Evolutionary conservation across 2,797 vertebrate species (phyloP).

Genomic region (Sebastes oblongus): DNA sequence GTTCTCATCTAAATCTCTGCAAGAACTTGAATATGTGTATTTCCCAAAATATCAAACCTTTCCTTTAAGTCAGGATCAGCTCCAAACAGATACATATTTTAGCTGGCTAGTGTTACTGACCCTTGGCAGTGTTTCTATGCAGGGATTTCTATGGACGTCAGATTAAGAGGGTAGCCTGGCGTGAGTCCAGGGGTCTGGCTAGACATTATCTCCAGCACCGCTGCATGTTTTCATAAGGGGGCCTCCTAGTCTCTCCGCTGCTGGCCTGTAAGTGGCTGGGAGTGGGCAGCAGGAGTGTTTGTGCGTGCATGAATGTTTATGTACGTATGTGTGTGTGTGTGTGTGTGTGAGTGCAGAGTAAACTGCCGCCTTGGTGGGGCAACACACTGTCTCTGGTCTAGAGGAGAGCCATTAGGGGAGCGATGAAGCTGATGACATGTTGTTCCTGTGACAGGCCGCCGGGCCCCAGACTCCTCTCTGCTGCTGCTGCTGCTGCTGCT

Average conservation of each 20-base stretch:
- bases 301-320: conserved; percentile 53
- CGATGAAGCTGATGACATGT: conserved; percentile 87
- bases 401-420: conserved; percentile 81
- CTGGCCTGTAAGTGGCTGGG: conserved; percentile 67
- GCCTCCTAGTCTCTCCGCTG: conserved; percentile 67
- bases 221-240: conserved; percentile 73
- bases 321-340: conserved; percentile 30
- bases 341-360: conserved; percentile 48
- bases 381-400: conserved; percentile 70
- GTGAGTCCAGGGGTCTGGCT: conserved; percentile 55
- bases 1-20: background rate
- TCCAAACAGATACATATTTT: conserved; percentile 52
- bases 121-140: conserved; percentile 43
- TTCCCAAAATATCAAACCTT: background rate
- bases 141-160: conserved; percentile 50
- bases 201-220: conserved; percentile 70
- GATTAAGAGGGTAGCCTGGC: conserved; percentile 60
- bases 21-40: background rate
- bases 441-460: conserved; percentile 81
- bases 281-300: conserved; percentile 66
- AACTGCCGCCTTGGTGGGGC: conserved; percentile 75
- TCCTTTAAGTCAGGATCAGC: conserved; percentile 14
- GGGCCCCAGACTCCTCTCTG: conserved; percentile 67
- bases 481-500: conserved; percentile 32
- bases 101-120: conserved; percentile 45